Evolutionary conservation across 2,888 invertebrate genomes (phyloP).

Genomic region (Isoperla grammatica): DNA sequence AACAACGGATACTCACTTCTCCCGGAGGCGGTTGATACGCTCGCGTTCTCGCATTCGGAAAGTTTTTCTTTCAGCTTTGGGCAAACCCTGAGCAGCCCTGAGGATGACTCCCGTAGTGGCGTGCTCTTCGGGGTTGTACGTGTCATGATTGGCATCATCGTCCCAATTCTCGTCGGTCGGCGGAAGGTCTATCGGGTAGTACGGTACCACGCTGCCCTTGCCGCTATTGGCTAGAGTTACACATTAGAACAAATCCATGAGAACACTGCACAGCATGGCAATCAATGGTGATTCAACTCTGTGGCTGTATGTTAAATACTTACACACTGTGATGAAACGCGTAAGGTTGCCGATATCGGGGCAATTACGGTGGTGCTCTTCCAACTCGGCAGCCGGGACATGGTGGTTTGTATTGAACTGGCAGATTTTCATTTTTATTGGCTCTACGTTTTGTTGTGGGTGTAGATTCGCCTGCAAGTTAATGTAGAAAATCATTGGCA

Average conservation of each 20-base stretch:
- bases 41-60: not conserved
- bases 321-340: constrained; percentile 10
- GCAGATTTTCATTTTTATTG: constrained; percentile 37
- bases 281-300: not conserved
- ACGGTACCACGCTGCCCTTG: not conserved
- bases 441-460: too few species aligned
- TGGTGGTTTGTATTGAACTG: constrained; percentile 42
- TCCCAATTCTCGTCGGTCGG: constrained; percentile 37
- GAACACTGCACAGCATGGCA: too few species aligned
- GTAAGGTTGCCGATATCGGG: constrained; percentile 28
- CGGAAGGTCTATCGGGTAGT: not conserved
- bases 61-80: constrained; percentile 7
- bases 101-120: not conserved
- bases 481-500: too few species aligned
- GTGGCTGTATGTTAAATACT: not conserved
- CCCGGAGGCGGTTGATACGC: not conserved
- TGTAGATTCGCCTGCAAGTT: too few species aligned
- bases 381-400: constrained; percentile 35
- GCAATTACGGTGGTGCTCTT: constrained; percentile 37
- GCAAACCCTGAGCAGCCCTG: not conserved
- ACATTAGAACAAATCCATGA: too few species aligned
- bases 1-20: too few species aligned
- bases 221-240: too few species aligned
- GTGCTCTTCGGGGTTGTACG: not conserved
- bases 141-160: constrained; percentile 17